phyloP scores from a whole-genome alignment of 2,888 invertebrate species.

The Tenthredo mesomela region DNA sequence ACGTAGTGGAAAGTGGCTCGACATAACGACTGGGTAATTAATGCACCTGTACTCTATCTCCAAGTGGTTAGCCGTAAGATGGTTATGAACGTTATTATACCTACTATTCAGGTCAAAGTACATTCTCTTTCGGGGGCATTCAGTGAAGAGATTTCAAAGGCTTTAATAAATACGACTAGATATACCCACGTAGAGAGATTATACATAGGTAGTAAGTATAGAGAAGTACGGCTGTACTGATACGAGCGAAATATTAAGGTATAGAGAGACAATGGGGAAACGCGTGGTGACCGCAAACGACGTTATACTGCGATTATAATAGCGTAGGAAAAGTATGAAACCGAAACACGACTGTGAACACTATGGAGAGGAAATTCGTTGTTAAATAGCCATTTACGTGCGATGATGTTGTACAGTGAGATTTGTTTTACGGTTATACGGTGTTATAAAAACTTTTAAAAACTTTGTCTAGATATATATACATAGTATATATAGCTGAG shows the following conservation, averaged over 20 bases:
- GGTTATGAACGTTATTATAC: constrained; percentile 18
- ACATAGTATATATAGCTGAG: neutral
- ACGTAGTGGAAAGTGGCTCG: constrained; percentile 65
- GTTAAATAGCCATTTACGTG: constrained; percentile 51
- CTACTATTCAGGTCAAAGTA: constrained; percentile 34
- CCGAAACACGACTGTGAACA: constrained; percentile 38
- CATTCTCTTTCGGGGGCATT: constrained; percentile 46
- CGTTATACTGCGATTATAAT: constrained; percentile 32
- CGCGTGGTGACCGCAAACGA: constrained; percentile 36
- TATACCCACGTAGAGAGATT: neutral
- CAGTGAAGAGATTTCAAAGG: constrained; percentile 10
- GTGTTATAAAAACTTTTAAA: constrained; percentile 33
- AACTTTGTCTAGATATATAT: constrained; percentile 19
- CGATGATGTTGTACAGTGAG: constrained; percentile 28
- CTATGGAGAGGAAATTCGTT: constrained; percentile 35
- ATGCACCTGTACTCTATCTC: constrained; percentile 57
- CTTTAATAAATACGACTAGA: constrained; percentile 7
- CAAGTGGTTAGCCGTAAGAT: constrained; percentile 23
- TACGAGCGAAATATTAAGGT: constrained; percentile 1
- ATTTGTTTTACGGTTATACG: constrained; percentile 28
- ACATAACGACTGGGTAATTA: constrained; percentile 64
- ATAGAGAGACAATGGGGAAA: constrained; percentile 42
- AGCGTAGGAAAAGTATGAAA: constrained; percentile 20
- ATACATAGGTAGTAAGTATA: neutral
- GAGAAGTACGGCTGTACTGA: neutral